Base-by-base conservation (phyloP, 1,140 invertebrate genomes). In the Stegodyphus mimosarum region DNA sequence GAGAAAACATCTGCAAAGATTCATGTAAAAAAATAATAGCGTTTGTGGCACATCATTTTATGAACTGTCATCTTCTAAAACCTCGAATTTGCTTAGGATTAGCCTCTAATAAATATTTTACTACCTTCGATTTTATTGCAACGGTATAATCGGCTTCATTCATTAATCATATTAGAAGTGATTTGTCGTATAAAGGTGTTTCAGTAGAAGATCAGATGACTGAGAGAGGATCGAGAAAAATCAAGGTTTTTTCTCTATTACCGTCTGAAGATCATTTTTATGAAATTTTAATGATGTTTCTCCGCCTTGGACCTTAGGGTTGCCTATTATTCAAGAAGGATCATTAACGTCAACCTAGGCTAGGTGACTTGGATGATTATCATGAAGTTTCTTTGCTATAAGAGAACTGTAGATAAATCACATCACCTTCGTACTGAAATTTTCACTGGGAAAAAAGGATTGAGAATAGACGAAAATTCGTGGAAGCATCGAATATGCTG, bases 271-370 rank as follows among this genome's bases (percentile, higher is more conserved):
- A 83, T 83, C 80, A 83, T 74, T 83, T 50, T 60, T 48, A 84
- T 84, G 73, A 84, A 84, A 84, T 84, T 84, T 84, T 75, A 84
- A 75, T 75, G 81, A 84, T 84, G 72, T 76, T 70, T 84, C 72
- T 17, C 64, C 81, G 81, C 81, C 73, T 67, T 49, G 48, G 17
- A 17, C 60, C 18, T 83, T 64, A 66, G 80, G 74, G 70, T 66
- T 70, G 52, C 79, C 79, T 72, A 84, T 84, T 84, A 84, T 76
- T 84, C 73, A 84, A 72, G 33, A 69, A 75, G 64, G 52, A 66
- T 84, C 81, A 84, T 84, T 84, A 84, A 84, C 81, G 81, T 84
- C 81, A 84, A 9, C 49, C 64, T 67, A 53, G 81, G 76, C 75
- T 84, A 70, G 72, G 64, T n/a, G 63, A 70, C 81, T 84, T 70